phyloP scores from a whole-genome alignment of 2,113 vertebrate species.

The Bombycilla garrulus region DNA sequence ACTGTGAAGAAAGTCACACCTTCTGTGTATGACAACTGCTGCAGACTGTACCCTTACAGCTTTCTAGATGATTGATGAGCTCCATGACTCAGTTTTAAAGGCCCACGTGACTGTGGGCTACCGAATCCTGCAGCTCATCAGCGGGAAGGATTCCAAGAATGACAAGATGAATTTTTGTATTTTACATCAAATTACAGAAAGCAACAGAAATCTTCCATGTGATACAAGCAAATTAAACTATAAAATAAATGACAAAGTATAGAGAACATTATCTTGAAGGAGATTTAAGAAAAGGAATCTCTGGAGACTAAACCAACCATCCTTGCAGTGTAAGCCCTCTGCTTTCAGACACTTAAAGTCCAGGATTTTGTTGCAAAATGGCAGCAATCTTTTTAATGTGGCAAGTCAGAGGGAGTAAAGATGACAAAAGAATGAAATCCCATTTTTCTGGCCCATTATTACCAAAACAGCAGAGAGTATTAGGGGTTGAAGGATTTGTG shows the following conservation, averaged over 20 bases:
- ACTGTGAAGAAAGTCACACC: neutral
- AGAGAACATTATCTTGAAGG: neutral
- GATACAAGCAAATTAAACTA: neutral
- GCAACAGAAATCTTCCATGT: neutral
- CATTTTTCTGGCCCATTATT: neutral
- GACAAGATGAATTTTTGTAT: neutral
- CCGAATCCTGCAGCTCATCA: neutral
- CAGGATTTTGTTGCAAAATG: neutral
- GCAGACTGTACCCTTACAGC: neutral
- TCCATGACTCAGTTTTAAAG: neutral
- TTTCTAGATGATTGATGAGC: neutral
- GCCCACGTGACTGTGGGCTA: neutral
- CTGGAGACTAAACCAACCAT: neutral
- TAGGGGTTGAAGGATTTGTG: neutral
- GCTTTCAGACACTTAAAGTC: neutral
- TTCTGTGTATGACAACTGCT: neutral
- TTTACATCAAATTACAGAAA: neutral
- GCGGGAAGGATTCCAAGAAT: neutral
- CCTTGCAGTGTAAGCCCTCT: neutral
- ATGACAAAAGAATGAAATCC: neutral
- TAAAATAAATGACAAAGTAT: neutral
- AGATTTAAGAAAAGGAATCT: neutral
- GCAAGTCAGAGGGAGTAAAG: neutral
- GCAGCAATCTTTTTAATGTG: neutral
- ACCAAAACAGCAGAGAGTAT: neutral